phyloP scores from a whole-genome alignment of 30 jellyfish, hydroid and myxozoan genomes.

The Aurelia aurita region DNA sequence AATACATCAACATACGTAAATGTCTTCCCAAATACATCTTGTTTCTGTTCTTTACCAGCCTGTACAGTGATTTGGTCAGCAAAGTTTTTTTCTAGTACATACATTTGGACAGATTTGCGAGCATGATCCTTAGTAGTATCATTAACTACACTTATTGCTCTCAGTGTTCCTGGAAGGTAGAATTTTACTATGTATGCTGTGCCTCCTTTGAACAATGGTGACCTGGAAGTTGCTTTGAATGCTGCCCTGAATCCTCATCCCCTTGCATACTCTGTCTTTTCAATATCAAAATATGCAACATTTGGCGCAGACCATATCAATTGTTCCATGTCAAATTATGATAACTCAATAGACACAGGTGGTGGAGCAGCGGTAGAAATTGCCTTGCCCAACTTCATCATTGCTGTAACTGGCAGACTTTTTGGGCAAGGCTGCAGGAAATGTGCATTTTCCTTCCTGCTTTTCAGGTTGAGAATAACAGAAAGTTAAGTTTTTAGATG shows the following conservation, averaged over 20 bases:
- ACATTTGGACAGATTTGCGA: constrained; percentile 56
- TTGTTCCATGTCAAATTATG: constrained; percentile 31
- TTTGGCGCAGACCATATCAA: constrained; percentile 33
- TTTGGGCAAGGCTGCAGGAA: constrained; percentile 26
- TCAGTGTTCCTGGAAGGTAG: constrained; percentile 22
- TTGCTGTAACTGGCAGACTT: constrained; percentile 41
- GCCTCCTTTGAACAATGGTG: neutral
- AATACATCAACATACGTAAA: neutral
- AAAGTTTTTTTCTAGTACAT: constrained; percentile 35
- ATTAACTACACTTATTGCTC: neutral
- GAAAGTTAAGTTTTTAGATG: neutral
- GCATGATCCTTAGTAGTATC: constrained; percentile 32
- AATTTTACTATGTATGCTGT: constrained; percentile 10
- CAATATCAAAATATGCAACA: constrained; percentile 11
- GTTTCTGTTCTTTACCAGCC: neutral
- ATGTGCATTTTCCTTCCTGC: constrained; percentile 8
- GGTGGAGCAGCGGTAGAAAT: constrained; percentile 20
- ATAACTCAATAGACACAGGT: constrained; percentile 16
- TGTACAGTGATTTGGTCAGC: constrained; percentile 13
- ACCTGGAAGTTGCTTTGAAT: constrained; percentile 20
- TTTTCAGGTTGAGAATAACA: constrained; percentile 1
- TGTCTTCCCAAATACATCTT: constrained; percentile 15
- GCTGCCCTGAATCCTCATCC: constrained; percentile 69
- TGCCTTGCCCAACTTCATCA: constrained; percentile 47
- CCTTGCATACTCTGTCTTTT: constrained; percentile 2